phyloP scores from a whole-genome alignment of 2,113 vertebrate genomes.

The Ranitomeya variabilis region DNA sequence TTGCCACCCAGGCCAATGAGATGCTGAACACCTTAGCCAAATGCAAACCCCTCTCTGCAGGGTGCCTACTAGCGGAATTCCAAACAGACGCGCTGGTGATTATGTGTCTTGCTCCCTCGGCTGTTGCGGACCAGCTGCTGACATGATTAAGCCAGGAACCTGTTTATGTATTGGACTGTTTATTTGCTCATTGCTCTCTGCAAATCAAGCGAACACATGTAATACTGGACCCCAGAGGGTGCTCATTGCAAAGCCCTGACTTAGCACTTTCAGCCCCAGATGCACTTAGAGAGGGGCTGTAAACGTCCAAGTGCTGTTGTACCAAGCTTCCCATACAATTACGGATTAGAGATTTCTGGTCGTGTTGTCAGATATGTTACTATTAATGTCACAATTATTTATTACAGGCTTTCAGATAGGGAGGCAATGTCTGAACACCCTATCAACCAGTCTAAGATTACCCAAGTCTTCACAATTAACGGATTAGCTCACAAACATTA shows the following conservation, averaged over 20 bases:
- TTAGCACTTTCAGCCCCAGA: constrained; percentile 52
- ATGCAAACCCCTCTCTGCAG: constrained; percentile 21
- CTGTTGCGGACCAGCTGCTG: constrained; percentile 57
- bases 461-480: too few relatives aligned
- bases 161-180: constrained; percentile 58
- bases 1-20: constrained; percentile 47
- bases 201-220: constrained; percentile 56
- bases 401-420: background rate
- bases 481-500: too few relatives aligned
- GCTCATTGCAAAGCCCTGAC: constrained; percentile 55
- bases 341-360: background rate
- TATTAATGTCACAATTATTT: background rate
- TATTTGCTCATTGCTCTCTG: constrained; percentile 57
- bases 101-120: constrained; percentile 46
- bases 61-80: constrained; percentile 43
- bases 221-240: constrained; percentile 56
- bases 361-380: background rate
- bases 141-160: constrained; percentile 57
- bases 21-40: constrained; percentile 28
- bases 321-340: background rate
- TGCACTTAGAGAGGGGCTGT: constrained; percentile 19
- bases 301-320: constrained; percentile 5
- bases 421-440: too few relatives aligned
- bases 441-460: too few relatives aligned
- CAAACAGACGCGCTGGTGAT: constrained; percentile 52